These are phyloP conservation scores for Acromyrmex echinatior DNA, from an alignment of 1,140 invertebrate species.

Conservation along the genomic window DNA sequence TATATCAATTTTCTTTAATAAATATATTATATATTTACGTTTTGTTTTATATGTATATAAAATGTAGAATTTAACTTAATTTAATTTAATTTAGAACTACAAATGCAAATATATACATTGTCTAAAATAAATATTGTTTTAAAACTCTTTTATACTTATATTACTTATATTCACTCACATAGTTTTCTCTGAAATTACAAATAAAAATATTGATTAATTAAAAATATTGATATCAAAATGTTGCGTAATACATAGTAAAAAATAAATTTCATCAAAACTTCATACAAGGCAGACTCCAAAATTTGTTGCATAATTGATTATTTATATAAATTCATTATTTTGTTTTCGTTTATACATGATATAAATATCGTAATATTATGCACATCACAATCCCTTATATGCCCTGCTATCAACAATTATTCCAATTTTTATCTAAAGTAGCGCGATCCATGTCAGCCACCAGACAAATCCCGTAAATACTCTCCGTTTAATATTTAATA, in stretches of 20 bases:
- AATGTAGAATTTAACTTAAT: not conserved
- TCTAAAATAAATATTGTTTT: not conserved
- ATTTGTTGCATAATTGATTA: not conserved
- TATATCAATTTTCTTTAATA: not conserved
- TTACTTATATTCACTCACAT: not conserved
- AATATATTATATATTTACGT: not conserved
- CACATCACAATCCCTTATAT: not conserved
- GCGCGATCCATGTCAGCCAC: constrained; percentile 20
- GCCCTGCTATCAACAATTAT: constrained; percentile 16
- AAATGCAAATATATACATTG: not conserved
- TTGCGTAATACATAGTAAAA: not conserved
- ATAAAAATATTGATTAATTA: not conserved
- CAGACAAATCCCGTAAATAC: constrained; percentile 35
- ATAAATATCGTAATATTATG: constrained; percentile 20
- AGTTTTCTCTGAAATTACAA: not conserved
- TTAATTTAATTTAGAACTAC: constrained; percentile 4
- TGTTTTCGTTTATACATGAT: not conserved
- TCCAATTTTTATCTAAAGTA: constrained; percentile 50
- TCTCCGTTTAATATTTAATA: constrained; percentile 57
- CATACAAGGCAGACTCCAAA: not conserved
- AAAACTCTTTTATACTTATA: not conserved
- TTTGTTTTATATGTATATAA: not conserved
- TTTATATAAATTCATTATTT: constrained; percentile 17
- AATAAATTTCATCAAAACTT: not conserved
- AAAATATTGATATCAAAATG: not conserved